Evolutionary conservation across 1,140 invertebrate genomes (phyloP), one percentile per base, ranked within the genome.

Genomic region (Pomacea maculata): DNA sequence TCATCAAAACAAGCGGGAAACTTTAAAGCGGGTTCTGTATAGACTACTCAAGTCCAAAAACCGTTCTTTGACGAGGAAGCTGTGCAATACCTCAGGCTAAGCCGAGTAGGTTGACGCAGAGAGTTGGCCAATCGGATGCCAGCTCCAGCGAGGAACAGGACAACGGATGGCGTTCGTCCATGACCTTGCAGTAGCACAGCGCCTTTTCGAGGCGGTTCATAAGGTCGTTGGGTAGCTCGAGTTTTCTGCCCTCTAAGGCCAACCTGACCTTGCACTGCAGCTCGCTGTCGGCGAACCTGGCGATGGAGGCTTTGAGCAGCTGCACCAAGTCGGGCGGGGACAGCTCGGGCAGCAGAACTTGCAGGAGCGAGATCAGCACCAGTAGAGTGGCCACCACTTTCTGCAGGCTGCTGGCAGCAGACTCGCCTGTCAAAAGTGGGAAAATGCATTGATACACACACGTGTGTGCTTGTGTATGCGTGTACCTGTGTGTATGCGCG

Each of bases 371-470:
- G n/a, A 83, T 52, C 17, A 83, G 34, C 54, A 78, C 65, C 63
- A 83, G 70, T 34, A 83, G 12, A 2, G 82, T 83, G 57, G 79
- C 64, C 64, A 83, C 25, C 14, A 81, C 63, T 34, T 79, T 19
- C 67, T 78, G 25, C 55, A 81, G 80, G 15, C 81, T 65, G 15
- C 70, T 57, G 17, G 65, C 19, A n/a, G 79, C 76, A n/a, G 34
- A 75, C 21, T 45, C 64, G 15, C 82, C 82, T 83, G 79, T 12
- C n/a, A 14, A 79, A 61, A 12, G 45, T 6, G 34, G 2, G 68
- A 17, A 75, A 67, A 68, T 10, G 14, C 34, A 45, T 45, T 45
- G 6, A 45, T 45, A 45, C 17, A 65, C 17, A 65, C n/a, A 7
- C 7, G n/a, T 65, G 64, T 65, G 64, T 65, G 64, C 64, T 2